Conservation (phyloP, 1,140 invertebrate genomes). For the Drosophila trapezifrons region DNA sequence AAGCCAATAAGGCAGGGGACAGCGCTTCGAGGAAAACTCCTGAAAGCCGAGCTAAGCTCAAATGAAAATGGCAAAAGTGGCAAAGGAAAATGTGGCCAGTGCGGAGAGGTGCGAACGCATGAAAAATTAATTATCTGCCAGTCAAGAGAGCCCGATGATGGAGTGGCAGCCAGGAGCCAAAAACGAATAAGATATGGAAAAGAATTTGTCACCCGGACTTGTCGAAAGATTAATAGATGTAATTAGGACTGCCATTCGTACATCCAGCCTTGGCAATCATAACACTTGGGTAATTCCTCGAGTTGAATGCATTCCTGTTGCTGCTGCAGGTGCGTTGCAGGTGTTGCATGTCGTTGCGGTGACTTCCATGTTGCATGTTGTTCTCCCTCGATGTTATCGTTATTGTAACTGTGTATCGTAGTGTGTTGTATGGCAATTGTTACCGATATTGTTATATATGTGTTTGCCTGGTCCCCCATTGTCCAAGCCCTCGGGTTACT, state of each 20-base stretch:
- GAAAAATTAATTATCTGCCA: slow-evolving; percentile 67
- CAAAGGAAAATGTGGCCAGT: neutral
- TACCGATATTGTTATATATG: neutral
- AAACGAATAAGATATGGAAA: slow-evolving; percentile 8
- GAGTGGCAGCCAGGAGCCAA: slow-evolving; percentile 4
- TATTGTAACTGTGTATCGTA: neutral
- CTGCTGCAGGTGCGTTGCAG: neutral
- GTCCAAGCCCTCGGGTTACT: neutral
- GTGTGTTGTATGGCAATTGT: slow-evolving; percentile 4
- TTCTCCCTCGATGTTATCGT: neutral
- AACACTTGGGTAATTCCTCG: neutral
- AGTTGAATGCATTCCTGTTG: neutral
- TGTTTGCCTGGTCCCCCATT: neutral
- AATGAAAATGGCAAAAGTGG: neutral
- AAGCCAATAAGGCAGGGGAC: slow-evolving; percentile 5
- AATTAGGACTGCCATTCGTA: slow-evolving; percentile 18
- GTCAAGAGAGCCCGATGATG: slow-evolving; percentile 19
- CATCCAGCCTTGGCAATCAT: slow-evolving; percentile 3
- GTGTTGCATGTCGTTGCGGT: slow-evolving; percentile 22
- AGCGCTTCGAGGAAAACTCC: neutral
- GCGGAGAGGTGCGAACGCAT: slow-evolving; percentile 21
- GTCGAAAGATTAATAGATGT: slow-evolving; percentile 23
- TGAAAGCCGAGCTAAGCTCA: slow-evolving; percentile 21
- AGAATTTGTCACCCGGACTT: slow-evolving; percentile 25
- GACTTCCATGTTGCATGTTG: slow-evolving; percentile 2